These are phyloP conservation scores for Aricia artaxerxes DNA, from an alignment of 2,888 invertebrate species.

Conservation along the genomic window DNA sequence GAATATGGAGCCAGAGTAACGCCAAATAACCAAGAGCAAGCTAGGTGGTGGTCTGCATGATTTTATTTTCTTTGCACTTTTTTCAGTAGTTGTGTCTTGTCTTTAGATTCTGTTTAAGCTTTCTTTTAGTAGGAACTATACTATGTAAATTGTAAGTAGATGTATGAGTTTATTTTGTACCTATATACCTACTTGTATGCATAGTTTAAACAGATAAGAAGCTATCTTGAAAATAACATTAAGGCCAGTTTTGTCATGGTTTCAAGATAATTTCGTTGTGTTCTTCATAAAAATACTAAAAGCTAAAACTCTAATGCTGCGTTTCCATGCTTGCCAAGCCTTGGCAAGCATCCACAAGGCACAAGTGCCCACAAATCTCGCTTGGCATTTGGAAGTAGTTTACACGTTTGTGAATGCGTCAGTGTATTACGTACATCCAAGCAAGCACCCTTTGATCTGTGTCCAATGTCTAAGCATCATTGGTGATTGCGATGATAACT, in stretches of 20 bases:
- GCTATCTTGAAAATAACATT: neutral
- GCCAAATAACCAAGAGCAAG: constrained; percentile 31
- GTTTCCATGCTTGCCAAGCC: too few relatives aligned
- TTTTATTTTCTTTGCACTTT: constrained; percentile 40
- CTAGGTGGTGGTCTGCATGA: constrained; percentile 34
- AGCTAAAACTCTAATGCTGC: neutral
- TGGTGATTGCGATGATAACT: too few relatives aligned
- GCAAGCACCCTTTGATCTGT: too few relatives aligned
- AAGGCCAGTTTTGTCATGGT: neutral
- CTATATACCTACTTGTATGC: neutral
- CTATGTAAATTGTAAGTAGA: neutral
- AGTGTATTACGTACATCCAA: too few relatives aligned
- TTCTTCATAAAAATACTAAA: neutral
- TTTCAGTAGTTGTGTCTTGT: constrained; percentile 20
- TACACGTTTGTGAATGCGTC: too few relatives aligned
- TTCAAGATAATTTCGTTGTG: neutral
- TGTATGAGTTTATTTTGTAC: neutral
- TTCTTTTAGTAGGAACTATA: neutral
- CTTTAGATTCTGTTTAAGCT: neutral
- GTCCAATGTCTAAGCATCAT: too few relatives aligned
- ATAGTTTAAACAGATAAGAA: neutral
- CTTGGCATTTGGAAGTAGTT: too few relatives aligned
- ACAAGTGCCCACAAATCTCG: too few relatives aligned
- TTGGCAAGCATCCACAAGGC: too few relatives aligned
- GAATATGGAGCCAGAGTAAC: constrained; percentile 28